Evolutionary conservation across 1,140 invertebrate species (phyloP).

Genomic region (Zophobas morio): DNA sequence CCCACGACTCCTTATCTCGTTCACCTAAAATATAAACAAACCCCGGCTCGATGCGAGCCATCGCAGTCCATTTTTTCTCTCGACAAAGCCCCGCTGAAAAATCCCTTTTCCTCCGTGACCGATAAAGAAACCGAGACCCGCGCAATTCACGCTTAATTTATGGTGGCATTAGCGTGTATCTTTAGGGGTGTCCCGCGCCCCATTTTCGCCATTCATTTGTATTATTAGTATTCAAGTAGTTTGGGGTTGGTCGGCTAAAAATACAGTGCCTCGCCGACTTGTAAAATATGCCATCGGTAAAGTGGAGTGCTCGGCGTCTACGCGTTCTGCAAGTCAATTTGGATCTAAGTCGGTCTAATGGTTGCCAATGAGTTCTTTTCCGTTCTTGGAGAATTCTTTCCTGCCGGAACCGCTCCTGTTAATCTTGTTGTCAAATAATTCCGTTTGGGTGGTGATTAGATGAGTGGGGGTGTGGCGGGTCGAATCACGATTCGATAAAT

Average conservation of each 20-base stretch:
- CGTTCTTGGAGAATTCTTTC: not conserved
- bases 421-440: slow-evolving; percentile 34
- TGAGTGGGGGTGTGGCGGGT: not conserved
- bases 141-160: slow-evolving; percentile 42
- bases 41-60: not conserved
- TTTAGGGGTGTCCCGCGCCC: not conserved
- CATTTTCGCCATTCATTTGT: slow-evolving; percentile 46
- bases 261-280: slow-evolving; percentile 43
- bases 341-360: slow-evolving; percentile 23
- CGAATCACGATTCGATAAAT: slow-evolving; percentile 27
- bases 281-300: slow-evolving; percentile 50
- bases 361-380: slow-evolving; percentile 35
- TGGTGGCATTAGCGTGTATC: slow-evolving; percentile 35
- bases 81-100: not conserved
- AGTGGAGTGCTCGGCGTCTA: slow-evolving; percentile 36
- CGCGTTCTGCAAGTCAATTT: slow-evolving; percentile 42
- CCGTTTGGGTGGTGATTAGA: slow-evolving; percentile 10
- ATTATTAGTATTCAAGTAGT: slow-evolving; percentile 53
- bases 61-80: slow-evolving; percentile 16
- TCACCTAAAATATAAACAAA: not conserved
- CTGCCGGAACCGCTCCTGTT: not conserved
- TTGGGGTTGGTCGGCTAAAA: slow-evolving; percentile 31
- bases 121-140: not conserved
- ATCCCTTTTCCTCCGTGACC: not conserved
- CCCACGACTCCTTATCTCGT: not conserved